These are phyloP conservation scores for Beroe ovata DNA, from an alignment of 37 sponge, comb jelly and placozoan species.

Conservation along the genomic window DNA sequence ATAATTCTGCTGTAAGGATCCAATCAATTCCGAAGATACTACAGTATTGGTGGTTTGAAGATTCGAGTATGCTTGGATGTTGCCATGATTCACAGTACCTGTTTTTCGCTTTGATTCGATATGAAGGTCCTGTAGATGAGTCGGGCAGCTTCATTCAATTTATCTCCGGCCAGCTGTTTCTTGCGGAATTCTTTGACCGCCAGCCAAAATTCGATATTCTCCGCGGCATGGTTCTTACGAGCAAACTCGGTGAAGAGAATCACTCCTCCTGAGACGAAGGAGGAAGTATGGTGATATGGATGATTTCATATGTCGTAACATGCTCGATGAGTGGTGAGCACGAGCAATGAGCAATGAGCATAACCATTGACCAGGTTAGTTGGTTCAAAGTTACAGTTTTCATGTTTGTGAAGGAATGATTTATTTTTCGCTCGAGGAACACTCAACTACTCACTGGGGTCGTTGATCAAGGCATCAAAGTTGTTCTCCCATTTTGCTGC, in stretches of 20 bases:
- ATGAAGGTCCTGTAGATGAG: constrained; percentile 31
- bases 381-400: too few species aligned
- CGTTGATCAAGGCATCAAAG: constrained; percentile 56
- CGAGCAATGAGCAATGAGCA: too few species aligned
- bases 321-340: too few species aligned
- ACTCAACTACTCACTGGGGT: constrained; percentile 37
- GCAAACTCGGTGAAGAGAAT: constrained; percentile 48
- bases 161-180: constrained; percentile 29
- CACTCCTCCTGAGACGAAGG: constrained; percentile 29
- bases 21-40: too few species aligned
- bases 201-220: constrained; percentile 58
- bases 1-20: neutral
- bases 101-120: constrained; percentile 31
- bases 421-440: too few species aligned
- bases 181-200: constrained; percentile 50
- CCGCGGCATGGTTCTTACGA: constrained; percentile 47
- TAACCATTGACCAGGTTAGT: too few species aligned
- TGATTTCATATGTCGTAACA: too few species aligned
- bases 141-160: constrained; percentile 13
- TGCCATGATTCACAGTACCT: constrained; percentile 22
- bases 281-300: too few species aligned
- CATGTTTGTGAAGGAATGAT: too few species aligned
- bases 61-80: too few species aligned
- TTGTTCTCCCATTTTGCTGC: constrained; percentile 64
- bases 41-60: too few species aligned